These are phyloP conservation scores for Drosophila kanapiae DNA, from an alignment of 1,140 invertebrate species.

Conservation along the genomic window DNA sequence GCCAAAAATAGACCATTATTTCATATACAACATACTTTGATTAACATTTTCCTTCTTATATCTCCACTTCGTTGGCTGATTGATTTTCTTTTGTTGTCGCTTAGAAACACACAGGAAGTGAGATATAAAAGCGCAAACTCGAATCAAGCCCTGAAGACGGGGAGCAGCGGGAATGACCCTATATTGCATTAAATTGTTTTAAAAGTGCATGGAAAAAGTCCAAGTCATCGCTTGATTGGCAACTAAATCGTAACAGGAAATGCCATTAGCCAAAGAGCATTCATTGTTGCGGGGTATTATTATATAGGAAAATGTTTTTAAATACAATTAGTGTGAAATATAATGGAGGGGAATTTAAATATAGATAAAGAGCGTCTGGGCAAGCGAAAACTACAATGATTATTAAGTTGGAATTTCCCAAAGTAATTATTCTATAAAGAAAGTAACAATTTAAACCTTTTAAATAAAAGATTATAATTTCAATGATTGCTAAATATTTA, in stretches of 20 bases:
- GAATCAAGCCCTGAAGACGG: conserved; percentile 53
- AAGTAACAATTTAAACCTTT: neutral
- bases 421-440: too few species aligned
- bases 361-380: too few species aligned
- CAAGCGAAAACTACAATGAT: too few species aligned
- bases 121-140: conserved; percentile 65
- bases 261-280: conserved; percentile 48
- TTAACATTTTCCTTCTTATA: conserved; percentile 33
- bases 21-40: conserved; percentile 24
- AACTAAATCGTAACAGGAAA: conserved; percentile 63
- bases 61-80: conserved; percentile 17
- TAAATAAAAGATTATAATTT: neutral
- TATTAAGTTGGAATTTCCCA: too few species aligned
- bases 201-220: conserved; percentile 57
- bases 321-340: conserved; percentile 4
- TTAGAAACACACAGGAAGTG: conserved; percentile 56
- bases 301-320: conserved; percentile 14
- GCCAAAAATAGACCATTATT: conserved; percentile 22
- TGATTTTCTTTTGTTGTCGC: conserved; percentile 44
- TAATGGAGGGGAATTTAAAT: neutral
- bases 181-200: conserved; percentile 53
- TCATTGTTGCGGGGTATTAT: conserved; percentile 12
- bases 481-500: neutral
- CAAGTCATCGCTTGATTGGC: conserved; percentile 72
- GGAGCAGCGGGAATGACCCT: neutral